These are phyloP conservation scores for Pipra filicauda DNA, from an alignment of 2,113 vertebrate genomes.

Conservation along the genomic window DNA sequence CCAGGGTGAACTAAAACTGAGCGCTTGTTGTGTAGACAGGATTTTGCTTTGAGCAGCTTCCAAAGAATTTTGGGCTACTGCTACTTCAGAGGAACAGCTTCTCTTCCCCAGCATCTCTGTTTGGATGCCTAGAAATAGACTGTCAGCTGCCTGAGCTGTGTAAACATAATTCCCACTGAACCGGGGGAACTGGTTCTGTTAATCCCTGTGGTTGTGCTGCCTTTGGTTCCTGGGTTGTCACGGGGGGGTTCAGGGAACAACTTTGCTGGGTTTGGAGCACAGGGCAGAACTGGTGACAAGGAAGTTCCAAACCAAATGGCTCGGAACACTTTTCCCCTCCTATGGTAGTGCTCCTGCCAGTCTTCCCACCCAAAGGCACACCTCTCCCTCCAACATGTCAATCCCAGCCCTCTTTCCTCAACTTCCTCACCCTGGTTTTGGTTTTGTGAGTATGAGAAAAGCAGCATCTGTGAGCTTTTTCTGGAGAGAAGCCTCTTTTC, in stretches of 20 bases:
- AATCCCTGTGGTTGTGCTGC: background rate
- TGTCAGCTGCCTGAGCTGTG: background rate
- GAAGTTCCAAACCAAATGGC: background rate
- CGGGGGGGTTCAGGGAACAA: background rate
- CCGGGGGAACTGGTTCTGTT: background rate
- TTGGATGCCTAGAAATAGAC: background rate
- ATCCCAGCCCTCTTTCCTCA: background rate
- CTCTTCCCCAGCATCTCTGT: background rate
- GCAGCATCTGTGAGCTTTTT: background rate
- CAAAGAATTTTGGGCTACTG: background rate
- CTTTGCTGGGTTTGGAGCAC: background rate
- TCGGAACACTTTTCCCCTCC: background rate
- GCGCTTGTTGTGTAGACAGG: background rate
- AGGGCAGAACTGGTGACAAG: background rate
- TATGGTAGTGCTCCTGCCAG: background rate
- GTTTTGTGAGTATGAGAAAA: background rate
- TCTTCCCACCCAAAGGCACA: background rate
- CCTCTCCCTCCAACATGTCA: background rate
- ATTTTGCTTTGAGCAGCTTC: slow-evolving; percentile 18
- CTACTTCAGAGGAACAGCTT: background rate
- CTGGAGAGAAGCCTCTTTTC: background rate
- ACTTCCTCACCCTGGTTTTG: background rate
- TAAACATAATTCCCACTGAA: background rate
- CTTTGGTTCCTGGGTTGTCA: background rate
- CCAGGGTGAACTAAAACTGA: background rate